phyloP scores from a whole-genome alignment of 2,888 invertebrate genomes.

The Acanthopleura granulata region DNA sequence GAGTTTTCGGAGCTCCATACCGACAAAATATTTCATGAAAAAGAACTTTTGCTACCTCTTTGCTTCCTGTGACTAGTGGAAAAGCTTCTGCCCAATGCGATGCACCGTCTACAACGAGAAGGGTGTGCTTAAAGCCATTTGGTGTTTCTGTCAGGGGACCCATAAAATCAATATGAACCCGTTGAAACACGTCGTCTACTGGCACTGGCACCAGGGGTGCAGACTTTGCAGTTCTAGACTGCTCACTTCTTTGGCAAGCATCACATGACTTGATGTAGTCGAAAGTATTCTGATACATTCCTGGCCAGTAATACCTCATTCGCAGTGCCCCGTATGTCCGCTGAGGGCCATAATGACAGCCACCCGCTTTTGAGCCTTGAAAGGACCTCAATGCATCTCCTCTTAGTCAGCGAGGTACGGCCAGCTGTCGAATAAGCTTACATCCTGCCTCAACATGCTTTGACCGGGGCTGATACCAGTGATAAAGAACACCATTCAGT shows the following conservation, averaged over 20 bases:
- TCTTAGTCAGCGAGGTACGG: conserved; percentile 22
- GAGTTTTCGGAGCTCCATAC: conserved; percentile 16
- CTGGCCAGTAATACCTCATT: conserved; percentile 23
- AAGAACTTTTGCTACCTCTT: not conserved
- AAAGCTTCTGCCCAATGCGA: not conserved
- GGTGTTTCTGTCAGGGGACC: not conserved
- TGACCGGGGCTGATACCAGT: conserved; percentile 25
- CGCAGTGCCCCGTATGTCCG: conserved; percentile 13
- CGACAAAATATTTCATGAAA: not conserved
- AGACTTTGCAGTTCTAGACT: not conserved
- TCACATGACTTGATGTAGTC: conserved; percentile 25
- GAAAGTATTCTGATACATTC: conserved; percentile 14
- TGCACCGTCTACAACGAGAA: not conserved
- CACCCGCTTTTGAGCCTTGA: conserved; percentile 25
- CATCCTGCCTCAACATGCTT: not conserved
- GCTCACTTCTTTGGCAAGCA: conserved; percentile 25
- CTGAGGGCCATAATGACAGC: conserved; percentile 22
- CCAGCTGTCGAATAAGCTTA: conserved; percentile 21
- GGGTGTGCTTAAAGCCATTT: not conserved
- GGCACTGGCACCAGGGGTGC: conserved; percentile 27
- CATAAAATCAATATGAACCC: not conserved
- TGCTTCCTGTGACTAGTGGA: not conserved
- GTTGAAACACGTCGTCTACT: not conserved
- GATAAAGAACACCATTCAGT: conserved; percentile 23
- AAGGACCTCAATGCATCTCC: conserved; percentile 19